Base-by-base conservation (phyloP, 2,888 invertebrate species). In the Punctoribates punctum region DNA sequence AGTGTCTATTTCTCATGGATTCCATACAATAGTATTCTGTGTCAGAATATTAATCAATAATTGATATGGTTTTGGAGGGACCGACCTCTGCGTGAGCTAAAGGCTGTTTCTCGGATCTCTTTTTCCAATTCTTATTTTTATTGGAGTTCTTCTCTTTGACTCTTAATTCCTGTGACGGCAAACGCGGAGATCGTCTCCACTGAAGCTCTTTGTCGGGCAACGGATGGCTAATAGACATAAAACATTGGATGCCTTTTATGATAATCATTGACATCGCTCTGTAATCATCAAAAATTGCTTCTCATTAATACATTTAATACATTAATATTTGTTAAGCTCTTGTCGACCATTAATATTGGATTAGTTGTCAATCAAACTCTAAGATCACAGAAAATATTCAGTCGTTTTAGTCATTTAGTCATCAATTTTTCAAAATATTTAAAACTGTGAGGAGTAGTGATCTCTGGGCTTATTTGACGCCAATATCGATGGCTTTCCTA, bases 121-220 rank as follows among this genome's bases (percentile, higher is more conserved):
- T 73, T n/a, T 13, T 27, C 27, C 51, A 48, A n/a, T 20, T 67
- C 67, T 67, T 67, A 38, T 2, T 15, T 67, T 67, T 67, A n/a
- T 8, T 57, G 6, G 38, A n/a, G 23, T 73, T 73, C n/a, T 29
- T 73, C 25, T 17, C 1, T 23, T 51, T 27, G 13, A 15, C n/a
- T 54, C 62, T 46, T 20, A 75, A 29, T 8, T 75, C 62, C 29
- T 72, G 75, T 8, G 70, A 54, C 15, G 77, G 77, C 25, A 77
- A 48, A 62, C 27, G 15, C 60, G 77, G 78, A 65, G 73, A 75
- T 34, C 72, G 74, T 46, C 54, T 34, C 74, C 74, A 77, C 57
- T 73, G n/a, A n/a, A 77, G 48, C 42, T 77, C 75, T 48, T 75
- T 70, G 73, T 78, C 75, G 46, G 78, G 78, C 73, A 75, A 34